Conservation (phyloP, 2,113 vertebrate genomes). For the Porphyrio hochstetteri region DNA sequence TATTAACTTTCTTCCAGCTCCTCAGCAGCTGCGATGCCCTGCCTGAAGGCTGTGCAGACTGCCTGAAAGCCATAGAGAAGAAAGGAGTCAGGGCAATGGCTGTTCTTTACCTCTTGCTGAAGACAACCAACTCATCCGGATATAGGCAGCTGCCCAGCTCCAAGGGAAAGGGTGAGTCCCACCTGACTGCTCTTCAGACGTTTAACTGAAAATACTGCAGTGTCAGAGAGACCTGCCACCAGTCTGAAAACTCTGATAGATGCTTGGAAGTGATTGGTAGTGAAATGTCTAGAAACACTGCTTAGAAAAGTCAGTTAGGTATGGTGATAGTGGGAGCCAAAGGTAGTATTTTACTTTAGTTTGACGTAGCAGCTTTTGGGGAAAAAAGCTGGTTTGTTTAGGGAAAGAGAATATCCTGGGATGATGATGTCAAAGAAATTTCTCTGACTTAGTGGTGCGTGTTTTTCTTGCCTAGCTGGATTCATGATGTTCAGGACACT, state of each 20-base stretch:
- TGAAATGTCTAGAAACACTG: neutral
- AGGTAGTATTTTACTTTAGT: neutral
- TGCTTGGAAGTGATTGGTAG: neutral
- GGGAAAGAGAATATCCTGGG: neutral
- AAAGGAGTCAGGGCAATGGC: conserved; percentile 41
- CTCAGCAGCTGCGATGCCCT: neutral
- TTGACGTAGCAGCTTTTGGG: neutral
- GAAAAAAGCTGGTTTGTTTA: fast-evolving
- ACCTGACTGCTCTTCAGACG: neutral
- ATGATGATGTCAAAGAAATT: neutral
- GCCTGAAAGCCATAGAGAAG: conserved; percentile 16
- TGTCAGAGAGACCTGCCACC: neutral
- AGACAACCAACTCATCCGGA: neutral
- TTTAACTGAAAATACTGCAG: neutral
- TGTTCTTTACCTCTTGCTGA: conserved; percentile 57
- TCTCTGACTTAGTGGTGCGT: neutral
- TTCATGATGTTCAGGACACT: neutral
- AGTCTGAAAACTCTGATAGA: neutral
- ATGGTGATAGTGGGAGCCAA: neutral
- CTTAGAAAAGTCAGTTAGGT: neutral
- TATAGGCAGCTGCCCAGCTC: conserved; percentile 66
- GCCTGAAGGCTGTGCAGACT: conserved; percentile 13
- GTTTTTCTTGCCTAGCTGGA: neutral
- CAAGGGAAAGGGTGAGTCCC: conserved; percentile 45
- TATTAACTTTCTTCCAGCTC: conserved; percentile 39